Evolutionary conservation across 2,113 vertebrate genomes (phyloP).

Genomic region (Sakesphorus luctuosus): DNA sequence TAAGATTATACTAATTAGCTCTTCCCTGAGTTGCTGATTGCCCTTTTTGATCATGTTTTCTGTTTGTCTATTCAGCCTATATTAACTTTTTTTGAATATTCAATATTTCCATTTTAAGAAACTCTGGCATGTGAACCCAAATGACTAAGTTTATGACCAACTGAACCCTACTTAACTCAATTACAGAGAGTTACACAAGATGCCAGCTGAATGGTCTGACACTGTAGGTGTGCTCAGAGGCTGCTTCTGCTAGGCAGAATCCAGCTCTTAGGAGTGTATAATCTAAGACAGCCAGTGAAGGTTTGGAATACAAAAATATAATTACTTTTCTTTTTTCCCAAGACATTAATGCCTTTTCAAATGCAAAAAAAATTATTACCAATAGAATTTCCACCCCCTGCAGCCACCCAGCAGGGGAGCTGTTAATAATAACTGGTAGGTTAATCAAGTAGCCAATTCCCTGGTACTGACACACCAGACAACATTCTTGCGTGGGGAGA

Average conservation of each 20-base stretch:
- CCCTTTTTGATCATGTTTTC: not conserved
- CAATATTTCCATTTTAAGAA: conserved; percentile 3
- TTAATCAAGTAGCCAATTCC: conserved; percentile 11
- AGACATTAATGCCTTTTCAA: not conserved
- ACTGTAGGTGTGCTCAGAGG: not conserved
- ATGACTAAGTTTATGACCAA: not conserved
- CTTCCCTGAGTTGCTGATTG: not conserved
- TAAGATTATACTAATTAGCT: not conserved
- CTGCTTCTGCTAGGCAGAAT: conserved; percentile 19
- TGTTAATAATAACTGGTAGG: conserved; percentile 27
- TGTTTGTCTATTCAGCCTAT: not conserved
- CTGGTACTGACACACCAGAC: not conserved
- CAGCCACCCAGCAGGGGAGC: not conserved
- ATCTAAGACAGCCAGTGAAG: not conserved
- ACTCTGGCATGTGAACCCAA: not conserved
- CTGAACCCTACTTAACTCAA: not conserved
- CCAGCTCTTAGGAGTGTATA: not conserved
- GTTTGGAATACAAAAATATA: not conserved
- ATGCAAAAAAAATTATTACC: not conserved
- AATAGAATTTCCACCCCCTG: conserved; percentile 4
- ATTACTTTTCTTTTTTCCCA: not conserved
- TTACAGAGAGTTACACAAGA: not conserved
- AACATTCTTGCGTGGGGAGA: not conserved
- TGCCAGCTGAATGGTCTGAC: not conserved
- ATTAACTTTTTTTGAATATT: not conserved